These are phyloP conservation scores for Melozone crissalis DNA, from an alignment of 2,113 vertebrate species.

Conservation along the genomic window DNA sequence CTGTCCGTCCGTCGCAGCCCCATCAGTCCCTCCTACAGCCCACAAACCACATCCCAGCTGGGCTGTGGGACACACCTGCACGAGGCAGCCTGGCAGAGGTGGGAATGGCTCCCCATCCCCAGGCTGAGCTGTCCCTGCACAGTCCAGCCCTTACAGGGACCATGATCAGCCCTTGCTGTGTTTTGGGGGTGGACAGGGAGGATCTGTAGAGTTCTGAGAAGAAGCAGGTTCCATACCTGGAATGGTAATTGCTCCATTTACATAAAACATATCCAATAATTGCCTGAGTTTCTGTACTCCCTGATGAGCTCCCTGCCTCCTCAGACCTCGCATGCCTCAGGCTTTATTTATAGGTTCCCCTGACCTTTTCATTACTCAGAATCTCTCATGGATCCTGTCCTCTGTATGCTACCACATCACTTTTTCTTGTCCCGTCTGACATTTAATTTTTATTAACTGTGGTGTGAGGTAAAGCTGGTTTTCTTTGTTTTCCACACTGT, in stretches of 20 bases:
- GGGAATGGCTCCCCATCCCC: neutral
- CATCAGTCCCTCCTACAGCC: too few species aligned
- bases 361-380: constrained; percentile 56
- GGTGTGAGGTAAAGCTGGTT: constrained; percentile 5
- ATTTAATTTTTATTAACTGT: constrained; percentile 59
- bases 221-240: neutral
- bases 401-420: constrained; percentile 27
- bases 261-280: neutral
- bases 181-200: neutral
- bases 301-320: neutral
- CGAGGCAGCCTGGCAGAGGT: neutral
- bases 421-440: constrained; percentile 34
- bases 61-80: neutral
- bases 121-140: neutral
- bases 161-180: fast-evolving
- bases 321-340: neutral
- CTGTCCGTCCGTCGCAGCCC: too few species aligned
- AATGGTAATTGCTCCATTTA: neutral
- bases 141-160: fast-evolving
- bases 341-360: constrained; percentile 46
- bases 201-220: neutral
- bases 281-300: neutral
- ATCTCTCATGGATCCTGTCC: constrained; percentile 31
- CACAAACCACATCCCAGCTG: neutral
- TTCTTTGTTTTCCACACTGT: constrained; percentile 18